These are phyloP conservation scores for Blennius ocellaris DNA, from an alignment of 2,113 vertebrate genomes.

Conservation along the genomic window DNA sequence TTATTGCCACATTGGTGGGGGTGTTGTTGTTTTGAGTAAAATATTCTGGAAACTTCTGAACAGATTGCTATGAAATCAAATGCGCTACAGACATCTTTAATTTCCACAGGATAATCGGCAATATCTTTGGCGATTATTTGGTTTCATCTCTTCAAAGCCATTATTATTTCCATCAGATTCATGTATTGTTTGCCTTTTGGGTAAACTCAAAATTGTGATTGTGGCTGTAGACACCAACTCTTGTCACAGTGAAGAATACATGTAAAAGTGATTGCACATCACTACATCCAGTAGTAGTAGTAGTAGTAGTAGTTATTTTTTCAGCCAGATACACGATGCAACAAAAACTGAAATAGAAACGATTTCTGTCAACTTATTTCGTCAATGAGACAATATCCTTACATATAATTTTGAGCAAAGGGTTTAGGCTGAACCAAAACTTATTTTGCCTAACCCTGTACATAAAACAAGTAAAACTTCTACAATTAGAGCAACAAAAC, in stretches of 20 bases:
- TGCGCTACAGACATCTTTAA: background rate
- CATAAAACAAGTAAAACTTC: no score
- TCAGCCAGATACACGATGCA: no score
- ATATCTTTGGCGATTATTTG: background rate
- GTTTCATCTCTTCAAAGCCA: background rate
- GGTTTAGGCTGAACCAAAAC: no score
- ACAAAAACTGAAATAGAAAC: no score
- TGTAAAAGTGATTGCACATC: background rate
- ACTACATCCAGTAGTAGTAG: no score
- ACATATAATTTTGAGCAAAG: no score
- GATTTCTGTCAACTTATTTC: no score
- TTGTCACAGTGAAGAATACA: background rate
- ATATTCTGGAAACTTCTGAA: background rate
- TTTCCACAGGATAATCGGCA: background rate
- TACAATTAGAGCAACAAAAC: no score
- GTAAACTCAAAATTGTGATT: background rate
- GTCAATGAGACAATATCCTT: no score
- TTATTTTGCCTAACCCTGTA: no score
- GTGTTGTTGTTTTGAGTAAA: background rate
- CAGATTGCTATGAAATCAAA: background rate
- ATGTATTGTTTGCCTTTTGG: background rate
- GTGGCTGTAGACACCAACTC: background rate
- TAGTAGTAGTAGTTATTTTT: no score
- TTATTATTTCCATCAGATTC: background rate
- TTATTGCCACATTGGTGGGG: no score